Conservation (phyloP, 2,888 invertebrate genomes). For the Pyralis farinalis region DNA sequence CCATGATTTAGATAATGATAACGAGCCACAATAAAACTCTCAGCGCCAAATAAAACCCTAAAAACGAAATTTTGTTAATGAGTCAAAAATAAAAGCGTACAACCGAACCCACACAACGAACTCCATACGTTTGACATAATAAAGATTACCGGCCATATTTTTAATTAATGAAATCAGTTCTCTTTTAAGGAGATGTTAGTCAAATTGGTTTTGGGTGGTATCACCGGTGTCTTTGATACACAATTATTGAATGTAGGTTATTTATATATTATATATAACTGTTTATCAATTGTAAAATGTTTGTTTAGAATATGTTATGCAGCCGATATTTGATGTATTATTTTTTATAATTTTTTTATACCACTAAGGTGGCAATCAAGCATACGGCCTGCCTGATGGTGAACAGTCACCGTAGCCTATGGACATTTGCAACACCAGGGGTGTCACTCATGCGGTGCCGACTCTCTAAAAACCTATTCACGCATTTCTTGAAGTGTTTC, state of each 20-base stretch:
- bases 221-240: conserved; percentile 54
- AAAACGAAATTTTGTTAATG: conserved; percentile 32
- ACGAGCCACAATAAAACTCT: conserved; percentile 52
- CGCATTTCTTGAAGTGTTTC: too few relatives aligned
- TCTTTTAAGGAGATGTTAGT: conserved; percentile 48
- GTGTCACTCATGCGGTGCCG: too few relatives aligned
- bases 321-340: conserved; percentile 41
- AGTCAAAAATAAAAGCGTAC: conserved; percentile 37
- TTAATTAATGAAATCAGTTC: conserved; percentile 71
- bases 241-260: conserved; percentile 41
- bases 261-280: too few relatives aligned
- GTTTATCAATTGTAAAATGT: conserved; percentile 43
- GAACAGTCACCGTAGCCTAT: too few relatives aligned
- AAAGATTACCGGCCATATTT: conserved; percentile 63
- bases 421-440: too few relatives aligned
- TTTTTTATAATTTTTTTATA: too few relatives aligned
- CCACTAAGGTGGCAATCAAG: too few relatives aligned
- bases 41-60: conserved; percentile 48
- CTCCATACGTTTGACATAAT: conserved; percentile 46
- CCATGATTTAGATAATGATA: conserved; percentile 67
- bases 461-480: too few relatives aligned
- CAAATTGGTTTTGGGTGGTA: conserved; percentile 40
- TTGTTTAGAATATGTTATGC: conserved; percentile 26
- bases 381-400: too few relatives aligned
- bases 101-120: conserved; percentile 36